These are phyloP conservation scores for Zophobas atratus DNA, from an alignment of 1,140 invertebrate genomes.

Conservation along the genomic window DNA sequence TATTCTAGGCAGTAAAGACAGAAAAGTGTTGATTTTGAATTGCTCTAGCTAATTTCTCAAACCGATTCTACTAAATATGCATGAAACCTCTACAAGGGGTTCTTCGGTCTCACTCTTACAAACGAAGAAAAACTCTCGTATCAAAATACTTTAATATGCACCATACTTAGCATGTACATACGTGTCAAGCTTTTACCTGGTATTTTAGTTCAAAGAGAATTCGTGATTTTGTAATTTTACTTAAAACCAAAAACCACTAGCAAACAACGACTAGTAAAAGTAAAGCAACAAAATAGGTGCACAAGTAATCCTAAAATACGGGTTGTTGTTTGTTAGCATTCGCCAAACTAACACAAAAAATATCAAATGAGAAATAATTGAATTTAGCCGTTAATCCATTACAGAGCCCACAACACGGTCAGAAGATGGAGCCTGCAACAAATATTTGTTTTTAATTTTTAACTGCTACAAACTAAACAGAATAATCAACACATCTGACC, in stretches of 20 bases:
- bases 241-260: constrained; percentile 17
- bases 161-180: background rate
- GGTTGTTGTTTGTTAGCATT: too few relatives aligned
- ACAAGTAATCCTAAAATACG: too few relatives aligned
- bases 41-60: background rate
- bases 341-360: too few relatives aligned
- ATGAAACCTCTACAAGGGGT: background rate
- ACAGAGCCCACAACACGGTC: too few relatives aligned
- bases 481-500: too few relatives aligned
- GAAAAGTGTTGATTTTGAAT: background rate
- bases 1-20: background rate
- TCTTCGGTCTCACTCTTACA: background rate
- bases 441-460: too few relatives aligned
- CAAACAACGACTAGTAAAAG: background rate
- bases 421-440: too few relatives aligned
- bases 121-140: too few relatives aligned
- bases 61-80: background rate
- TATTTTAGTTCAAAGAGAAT: constrained; percentile 31
- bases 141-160: constrained; percentile 16
- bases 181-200: constrained; percentile 12
- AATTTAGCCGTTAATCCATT: too few relatives aligned
- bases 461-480: too few relatives aligned
- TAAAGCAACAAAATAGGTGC: too few relatives aligned
- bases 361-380: too few relatives aligned
- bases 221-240: constrained; percentile 23